Evolutionary conservation across 2,113 vertebrate genomes (phyloP).

Genomic region (Brachirus orientalis): DNA sequence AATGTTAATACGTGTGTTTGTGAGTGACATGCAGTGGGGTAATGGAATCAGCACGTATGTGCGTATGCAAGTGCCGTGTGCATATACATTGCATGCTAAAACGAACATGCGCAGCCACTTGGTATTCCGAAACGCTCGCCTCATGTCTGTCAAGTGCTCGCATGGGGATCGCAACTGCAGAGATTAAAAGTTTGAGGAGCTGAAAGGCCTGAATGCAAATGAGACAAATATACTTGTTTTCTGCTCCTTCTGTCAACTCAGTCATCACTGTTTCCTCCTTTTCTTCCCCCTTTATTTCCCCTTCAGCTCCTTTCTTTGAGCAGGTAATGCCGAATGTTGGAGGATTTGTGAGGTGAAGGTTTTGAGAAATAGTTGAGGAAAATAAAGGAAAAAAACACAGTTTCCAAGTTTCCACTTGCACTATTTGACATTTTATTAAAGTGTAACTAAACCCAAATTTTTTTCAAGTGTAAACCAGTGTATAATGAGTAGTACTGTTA

Average conservation of each 20-base stretch:
- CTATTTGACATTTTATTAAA: too few species aligned
- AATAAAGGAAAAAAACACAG: too few species aligned
- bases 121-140: constrained; percentile 65
- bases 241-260: constrained; percentile 23
- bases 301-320: too few species aligned
- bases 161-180: constrained; percentile 65
- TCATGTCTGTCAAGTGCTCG: constrained; percentile 73
- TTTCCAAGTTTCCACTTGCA: too few species aligned
- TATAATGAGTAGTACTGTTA: too few species aligned
- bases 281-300: constrained; percentile 17
- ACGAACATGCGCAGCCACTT: constrained; percentile 70
- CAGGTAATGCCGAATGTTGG: too few species aligned
- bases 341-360: too few species aligned
- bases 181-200: constrained; percentile 78
- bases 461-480: too few species aligned
- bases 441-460: too few species aligned
- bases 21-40: constrained; percentile 63
- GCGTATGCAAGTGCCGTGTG: constrained; percentile 23
- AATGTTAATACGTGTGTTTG: constrained; percentile 75
- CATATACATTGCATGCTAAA: constrained; percentile 54
- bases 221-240: constrained; percentile 62
- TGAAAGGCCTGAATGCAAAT: constrained; percentile 76
- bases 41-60: constrained; percentile 57
- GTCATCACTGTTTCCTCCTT: constrained; percentile 23
- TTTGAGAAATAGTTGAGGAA: too few species aligned